Conservation (phyloP, 2,888 invertebrate species). For the Stenotaenia linearis region DNA sequence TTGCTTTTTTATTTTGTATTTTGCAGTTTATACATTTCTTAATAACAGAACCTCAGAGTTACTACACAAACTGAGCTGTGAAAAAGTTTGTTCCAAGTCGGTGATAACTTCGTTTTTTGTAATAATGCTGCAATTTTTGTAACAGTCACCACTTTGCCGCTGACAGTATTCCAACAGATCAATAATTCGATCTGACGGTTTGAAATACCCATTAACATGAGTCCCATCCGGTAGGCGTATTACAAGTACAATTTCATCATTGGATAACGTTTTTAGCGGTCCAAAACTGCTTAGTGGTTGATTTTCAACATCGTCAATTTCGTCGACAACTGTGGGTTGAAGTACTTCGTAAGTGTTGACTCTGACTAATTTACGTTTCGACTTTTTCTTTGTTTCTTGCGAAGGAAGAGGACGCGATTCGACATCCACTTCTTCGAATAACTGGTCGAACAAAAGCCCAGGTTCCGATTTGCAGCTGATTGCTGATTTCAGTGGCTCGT, state of each 20-base stretch:
- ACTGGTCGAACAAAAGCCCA: background rate
- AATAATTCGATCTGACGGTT: background rate
- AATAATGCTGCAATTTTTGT: background rate
- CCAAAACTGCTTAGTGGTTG: background rate
- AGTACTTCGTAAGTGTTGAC: constrained; percentile 34
- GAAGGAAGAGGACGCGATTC: background rate
- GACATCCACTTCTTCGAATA: background rate
- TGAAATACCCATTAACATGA: background rate
- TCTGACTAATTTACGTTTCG: constrained; percentile 17
- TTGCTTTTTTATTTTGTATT: no score
- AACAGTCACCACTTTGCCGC: background rate
- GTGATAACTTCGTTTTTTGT: background rate
- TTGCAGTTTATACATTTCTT: no score
- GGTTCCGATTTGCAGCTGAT: background rate
- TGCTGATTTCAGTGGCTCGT: background rate
- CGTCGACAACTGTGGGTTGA: constrained; percentile 20
- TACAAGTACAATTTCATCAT: background rate
- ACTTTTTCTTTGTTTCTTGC: background rate
- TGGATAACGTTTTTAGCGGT: no score
- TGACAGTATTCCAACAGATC: background rate
- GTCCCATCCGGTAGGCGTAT: background rate
- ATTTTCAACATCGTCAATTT: background rate
- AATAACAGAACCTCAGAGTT: background rate
- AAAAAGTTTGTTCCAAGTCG: background rate
- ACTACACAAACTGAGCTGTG: background rate